phyloP scores from a whole-genome alignment of 2,797 vertebrate species.

The Pseudochromis fuscus region DNA sequence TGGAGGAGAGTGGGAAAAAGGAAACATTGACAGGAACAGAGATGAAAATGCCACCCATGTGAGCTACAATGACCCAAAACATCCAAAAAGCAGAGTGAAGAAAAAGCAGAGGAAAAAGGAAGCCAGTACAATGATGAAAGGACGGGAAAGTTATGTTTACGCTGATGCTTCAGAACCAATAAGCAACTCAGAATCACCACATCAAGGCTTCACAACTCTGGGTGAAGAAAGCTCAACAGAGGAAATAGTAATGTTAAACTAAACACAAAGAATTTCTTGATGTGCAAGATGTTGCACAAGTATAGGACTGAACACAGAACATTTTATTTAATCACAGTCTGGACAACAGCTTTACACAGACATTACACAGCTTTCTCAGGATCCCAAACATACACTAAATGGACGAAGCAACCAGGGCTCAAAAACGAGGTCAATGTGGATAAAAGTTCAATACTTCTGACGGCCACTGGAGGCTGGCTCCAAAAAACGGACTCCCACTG shows the following conservation, averaged over 20 bases:
- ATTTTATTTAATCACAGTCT: not conserved
- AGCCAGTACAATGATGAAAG: not conserved
- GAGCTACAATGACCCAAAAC: slow-evolving; percentile 7
- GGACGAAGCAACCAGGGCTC: no score
- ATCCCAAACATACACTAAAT: no score
- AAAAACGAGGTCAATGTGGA: no score
- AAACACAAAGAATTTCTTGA: no score
- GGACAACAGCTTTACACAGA: not conserved
- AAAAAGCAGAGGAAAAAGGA: slow-evolving; percentile 2
- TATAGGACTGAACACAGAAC: no score
- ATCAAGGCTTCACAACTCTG: no score
- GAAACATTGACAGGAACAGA: slow-evolving; percentile 6
- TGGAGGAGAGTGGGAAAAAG: slow-evolving; percentile 13
- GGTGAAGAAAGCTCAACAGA: no score
- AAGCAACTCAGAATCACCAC: not conserved
- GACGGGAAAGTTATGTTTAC: not conserved
- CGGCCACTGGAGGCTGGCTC: no score
- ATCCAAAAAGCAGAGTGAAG: not conserved
- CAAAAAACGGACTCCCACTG: no score
- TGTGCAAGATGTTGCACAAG: not conserved
- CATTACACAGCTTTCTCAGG: not conserved
- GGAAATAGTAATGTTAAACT: no score
- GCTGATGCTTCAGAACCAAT: not conserved
- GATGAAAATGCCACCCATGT: slow-evolving; percentile 2
- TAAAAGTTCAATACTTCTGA: no score